Evolutionary conservation across 2,113 vertebrate species (phyloP).

Genomic region (Seriola rivoliana): DNA sequence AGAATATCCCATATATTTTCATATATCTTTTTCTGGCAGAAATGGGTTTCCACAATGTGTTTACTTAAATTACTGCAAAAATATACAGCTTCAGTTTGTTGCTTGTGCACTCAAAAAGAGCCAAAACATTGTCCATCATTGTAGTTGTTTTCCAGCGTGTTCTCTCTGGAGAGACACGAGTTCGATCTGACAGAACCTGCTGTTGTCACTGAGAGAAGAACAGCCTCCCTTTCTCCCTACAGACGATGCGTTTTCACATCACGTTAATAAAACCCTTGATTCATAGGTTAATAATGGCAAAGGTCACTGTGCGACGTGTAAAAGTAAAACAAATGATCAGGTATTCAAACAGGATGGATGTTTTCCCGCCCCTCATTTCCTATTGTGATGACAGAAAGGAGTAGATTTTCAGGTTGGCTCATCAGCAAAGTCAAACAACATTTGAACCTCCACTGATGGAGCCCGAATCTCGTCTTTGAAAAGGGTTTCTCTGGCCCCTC

Average conservation of each 20-base stretch:
- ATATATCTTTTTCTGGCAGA: too few species aligned
- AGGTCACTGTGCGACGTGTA: background rate
- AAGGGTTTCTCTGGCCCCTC: background rate
- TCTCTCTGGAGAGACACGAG: too few species aligned
- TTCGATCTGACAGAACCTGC: too few species aligned
- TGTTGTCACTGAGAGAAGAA: too few species aligned
- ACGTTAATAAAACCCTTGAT: background rate
- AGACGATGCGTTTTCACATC: background rate
- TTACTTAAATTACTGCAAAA: too few species aligned
- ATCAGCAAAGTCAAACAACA: background rate
- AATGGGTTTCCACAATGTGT: too few species aligned
- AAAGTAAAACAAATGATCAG: background rate
- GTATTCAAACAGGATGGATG: background rate
- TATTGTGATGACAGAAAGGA: background rate
- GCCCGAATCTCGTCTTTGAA: background rate
- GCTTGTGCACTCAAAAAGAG: too few species aligned
- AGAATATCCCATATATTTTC: too few species aligned
- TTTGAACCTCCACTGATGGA: background rate
- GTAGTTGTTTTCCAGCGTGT: too few species aligned
- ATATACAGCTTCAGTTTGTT: too few species aligned
- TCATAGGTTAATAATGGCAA: background rate
- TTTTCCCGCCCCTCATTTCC: background rate
- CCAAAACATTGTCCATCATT: too few species aligned
- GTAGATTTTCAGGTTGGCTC: conserved; percentile 1
- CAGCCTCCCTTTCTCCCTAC: too few species aligned